Conservation (phyloP, 2,113 vertebrate genomes). For the Halcyon malimbica region DNA sequence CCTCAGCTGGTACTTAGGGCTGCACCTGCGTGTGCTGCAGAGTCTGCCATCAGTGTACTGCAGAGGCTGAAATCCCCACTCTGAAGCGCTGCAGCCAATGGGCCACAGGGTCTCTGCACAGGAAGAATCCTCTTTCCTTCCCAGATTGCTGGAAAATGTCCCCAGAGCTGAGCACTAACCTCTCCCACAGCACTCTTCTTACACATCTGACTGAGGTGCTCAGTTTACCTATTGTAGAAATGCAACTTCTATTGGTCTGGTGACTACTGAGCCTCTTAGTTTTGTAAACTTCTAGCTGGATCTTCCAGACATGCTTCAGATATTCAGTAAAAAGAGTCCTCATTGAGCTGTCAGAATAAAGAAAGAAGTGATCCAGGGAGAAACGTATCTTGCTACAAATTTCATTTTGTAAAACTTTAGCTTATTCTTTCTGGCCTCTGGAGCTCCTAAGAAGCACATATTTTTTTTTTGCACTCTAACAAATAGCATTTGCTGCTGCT, state of each 20-base stretch:
- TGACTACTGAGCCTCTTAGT: not conserved
- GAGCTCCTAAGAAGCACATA: not conserved
- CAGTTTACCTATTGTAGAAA: not conserved
- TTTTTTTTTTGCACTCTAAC: not conserved
- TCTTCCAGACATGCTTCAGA: constrained; percentile 19
- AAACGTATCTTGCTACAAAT: constrained; percentile 17
- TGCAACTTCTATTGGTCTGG: not conserved
- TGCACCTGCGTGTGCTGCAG: not conserved
- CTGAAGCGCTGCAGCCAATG: not conserved
- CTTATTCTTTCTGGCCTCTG: not conserved
- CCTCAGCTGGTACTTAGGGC: not conserved
- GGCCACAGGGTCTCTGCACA: not conserved
- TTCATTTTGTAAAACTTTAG: not conserved
- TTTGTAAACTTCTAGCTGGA: not conserved
- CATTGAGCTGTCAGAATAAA: not conserved
- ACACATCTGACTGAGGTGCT: not conserved
- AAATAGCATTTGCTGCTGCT: not conserved
- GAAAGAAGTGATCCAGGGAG: not conserved
- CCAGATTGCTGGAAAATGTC: not conserved
- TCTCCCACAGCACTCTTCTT: not conserved
- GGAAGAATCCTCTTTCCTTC: not conserved
- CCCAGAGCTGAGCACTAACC: not conserved
- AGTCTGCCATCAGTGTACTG: too few species aligned
- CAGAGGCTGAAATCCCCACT: not conserved
- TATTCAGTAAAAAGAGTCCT: not conserved